Percentiles rank a stretch among this genome's conserved stretches.
These are phyloP conservation scores for Acrocephalus scirpaceus DNA, from an alignment of 2,797 vertebrate genomes.

Conservation along the genomic window DNA sequence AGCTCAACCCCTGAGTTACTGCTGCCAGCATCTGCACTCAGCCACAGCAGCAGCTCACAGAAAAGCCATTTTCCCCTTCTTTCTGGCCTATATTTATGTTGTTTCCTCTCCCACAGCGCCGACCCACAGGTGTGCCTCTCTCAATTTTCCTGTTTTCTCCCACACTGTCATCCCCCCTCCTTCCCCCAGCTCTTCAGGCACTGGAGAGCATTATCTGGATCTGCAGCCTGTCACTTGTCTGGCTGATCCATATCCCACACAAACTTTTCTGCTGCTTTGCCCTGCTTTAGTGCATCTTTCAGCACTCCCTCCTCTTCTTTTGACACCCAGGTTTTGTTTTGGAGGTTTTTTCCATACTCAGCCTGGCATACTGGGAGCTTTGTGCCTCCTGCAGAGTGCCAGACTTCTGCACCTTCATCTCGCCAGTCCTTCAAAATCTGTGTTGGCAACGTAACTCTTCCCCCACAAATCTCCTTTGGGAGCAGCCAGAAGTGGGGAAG, in stretches of 20 bases:
- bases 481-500: not conserved
- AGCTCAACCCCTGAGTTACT: not conserved
- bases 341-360: not conserved
- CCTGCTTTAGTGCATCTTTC: conserved; percentile 2
- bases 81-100: not conserved
- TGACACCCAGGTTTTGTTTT: not conserved
- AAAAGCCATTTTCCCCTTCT: not conserved
- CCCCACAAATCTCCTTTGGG: not conserved
- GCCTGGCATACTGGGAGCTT: not conserved
- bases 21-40: not conserved
- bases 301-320: conserved; percentile 24
- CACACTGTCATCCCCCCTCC: not conserved
- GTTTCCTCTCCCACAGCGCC: not conserved
- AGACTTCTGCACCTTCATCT: conserved; percentile 20
- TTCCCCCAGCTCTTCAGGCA: not conserved
- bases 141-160: not conserved
- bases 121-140: not conserved
- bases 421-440: not conserved
- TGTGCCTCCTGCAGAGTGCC: conserved; percentile 1
- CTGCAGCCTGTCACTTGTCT: conserved; percentile 1
- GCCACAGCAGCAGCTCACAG: not conserved
- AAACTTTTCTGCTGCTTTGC: not conserved
- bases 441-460: not conserved
- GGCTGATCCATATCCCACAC: not conserved
- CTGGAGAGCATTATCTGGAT: not conserved